These are phyloP conservation scores for Sipunculus nudus DNA, from an alignment of 2,888 invertebrate species.

Conservation along the genomic window DNA sequence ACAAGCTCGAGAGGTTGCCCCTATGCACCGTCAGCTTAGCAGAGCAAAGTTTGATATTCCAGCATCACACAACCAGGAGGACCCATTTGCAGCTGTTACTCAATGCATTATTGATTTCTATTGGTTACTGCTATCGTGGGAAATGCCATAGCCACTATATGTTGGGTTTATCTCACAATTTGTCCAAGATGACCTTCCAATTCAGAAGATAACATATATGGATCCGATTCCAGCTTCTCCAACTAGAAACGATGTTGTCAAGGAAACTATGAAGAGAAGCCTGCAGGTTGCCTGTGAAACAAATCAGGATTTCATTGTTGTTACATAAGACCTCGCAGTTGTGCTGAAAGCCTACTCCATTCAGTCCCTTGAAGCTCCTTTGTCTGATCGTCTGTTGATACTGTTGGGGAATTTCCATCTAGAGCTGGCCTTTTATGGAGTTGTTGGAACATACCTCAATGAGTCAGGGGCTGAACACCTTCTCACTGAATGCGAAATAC, in stretches of 20 bases:
- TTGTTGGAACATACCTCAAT: neutral
- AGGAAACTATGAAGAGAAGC: constrained; percentile 28
- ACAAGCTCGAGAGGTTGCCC: too few species aligned
- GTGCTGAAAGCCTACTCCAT: constrained; percentile 13
- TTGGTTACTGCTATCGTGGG: too few species aligned
- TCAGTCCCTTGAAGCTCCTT: constrained; percentile 6
- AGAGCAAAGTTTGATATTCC: too few species aligned
- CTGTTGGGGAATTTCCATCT: neutral
- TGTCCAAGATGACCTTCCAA: constrained; percentile 22
- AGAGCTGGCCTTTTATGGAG: neutral
- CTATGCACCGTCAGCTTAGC: too few species aligned
- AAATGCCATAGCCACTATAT: constrained; percentile 24
- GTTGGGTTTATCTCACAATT: constrained; percentile 31
- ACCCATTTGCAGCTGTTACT: too few species aligned
- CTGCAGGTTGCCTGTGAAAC: constrained; percentile 27
- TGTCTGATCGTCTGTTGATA: constrained; percentile 12
- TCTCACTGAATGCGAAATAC: neutral
- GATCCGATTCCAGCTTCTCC: constrained; percentile 27
- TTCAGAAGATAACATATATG: constrained; percentile 28
- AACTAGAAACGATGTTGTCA: constrained; percentile 32
- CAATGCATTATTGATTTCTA: too few species aligned
- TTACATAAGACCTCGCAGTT: constrained; percentile 12
- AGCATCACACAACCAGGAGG: too few species aligned
- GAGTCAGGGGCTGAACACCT: neutral
- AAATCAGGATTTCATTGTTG: constrained; percentile 5